Base-by-base conservation (phyloP, 1,140 invertebrate species). In the Bombus waltoni region DNA sequence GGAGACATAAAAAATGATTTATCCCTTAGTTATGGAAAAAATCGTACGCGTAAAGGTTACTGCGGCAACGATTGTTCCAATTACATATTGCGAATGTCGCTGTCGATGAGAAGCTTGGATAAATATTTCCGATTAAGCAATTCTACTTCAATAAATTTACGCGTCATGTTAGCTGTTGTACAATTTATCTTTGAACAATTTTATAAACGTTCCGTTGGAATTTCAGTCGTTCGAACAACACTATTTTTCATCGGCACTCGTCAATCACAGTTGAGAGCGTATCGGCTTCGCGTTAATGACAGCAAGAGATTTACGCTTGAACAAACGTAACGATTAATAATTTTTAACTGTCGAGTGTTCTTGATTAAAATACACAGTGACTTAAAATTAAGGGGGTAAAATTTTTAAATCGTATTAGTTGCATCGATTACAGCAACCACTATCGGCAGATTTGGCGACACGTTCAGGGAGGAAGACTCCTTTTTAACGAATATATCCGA, bases 261-360 rank as follows among this genome's bases (percentile, higher is more conserved):
- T 81, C 80, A 73, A 73, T 81, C 47, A 81, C 80, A 81, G 80
- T 11, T 73, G 80, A 40, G 35, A n/a, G 22, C 68, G 68, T 40
- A 42, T 18, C 79, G 44, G n/a, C 42, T 44, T 44, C 80, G 28
- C 77, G 57, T 77, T 65, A 77, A 77, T 40, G 75, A n/a, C 75
- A 32, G 57, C 22, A 15, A 18, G 28, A 70, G 42, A 80, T 38
- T 57, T 74, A 57, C 66, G 11, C 70, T 66, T 25, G 53, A 44
- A 62, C 47, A 73, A 65, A 81, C 35, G 66, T 42, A 70, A 70
- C 66, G 22, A 80, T 71, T 71, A 53, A 80, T 80, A 38, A 57
- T 32, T 42, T 38, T 1, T 11, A 32, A 53, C 32, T 35, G 32
- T 13, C 59, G 22, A 35, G 18, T 9, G 18, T n/a, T 38, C 22